Evolutionary conservation across 2,113 vertebrate genomes (phyloP), one percentile per base, ranked within the genome.

Genomic region (Antennarius striatus): DNA sequence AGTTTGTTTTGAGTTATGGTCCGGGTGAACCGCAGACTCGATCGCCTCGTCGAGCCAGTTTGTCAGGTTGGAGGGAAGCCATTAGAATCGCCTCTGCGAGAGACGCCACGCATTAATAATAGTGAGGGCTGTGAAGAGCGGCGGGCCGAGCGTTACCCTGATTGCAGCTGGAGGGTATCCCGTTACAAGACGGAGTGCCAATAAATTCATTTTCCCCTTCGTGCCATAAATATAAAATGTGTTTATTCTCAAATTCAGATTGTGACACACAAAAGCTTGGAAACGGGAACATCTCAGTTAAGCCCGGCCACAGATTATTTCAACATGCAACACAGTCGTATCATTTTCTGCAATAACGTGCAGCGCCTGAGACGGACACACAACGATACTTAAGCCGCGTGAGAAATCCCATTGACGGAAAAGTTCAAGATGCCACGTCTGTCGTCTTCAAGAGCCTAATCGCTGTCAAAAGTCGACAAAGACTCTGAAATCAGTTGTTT

Each of bases 61-160:
- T 86, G 83, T 91, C 86, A 86, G 80, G 63, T 83, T 90, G 90
- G 88, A 90, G n/a, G 39, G 17, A 36, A 53, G 87, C 89, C 80
- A 89, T 82, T 43, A 73, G 64, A 81, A 78, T 75, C 58, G 73
- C 89, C 84, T 79, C 86, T 63, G 71, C 75, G 63, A 73, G 68
- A 86, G 85, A 87, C 73, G 73, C 79, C 71, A 45, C 42, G 67
- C 70, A 86, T 88, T 88, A 89, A 90, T 87, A 87, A 81, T 77
- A 71, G 43, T 70, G 73, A 66, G 53, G 81, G 71, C 80, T 67
- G 62, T 75, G 80, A 70, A 59, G 66, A 76, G 70, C 64, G 39
- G 59, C 75, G 70, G 70, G 55, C 70, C 79, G 22, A 56, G 77
- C 76, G 77, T 84, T 84, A 86, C 85, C 73, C 86, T 79, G 77